A percentile compares a stretch with the other conserved stretches of the same genome.
Conservation (phyloP, 1,140 invertebrate genomes). For the Ctenoplectra terminalis region DNA sequence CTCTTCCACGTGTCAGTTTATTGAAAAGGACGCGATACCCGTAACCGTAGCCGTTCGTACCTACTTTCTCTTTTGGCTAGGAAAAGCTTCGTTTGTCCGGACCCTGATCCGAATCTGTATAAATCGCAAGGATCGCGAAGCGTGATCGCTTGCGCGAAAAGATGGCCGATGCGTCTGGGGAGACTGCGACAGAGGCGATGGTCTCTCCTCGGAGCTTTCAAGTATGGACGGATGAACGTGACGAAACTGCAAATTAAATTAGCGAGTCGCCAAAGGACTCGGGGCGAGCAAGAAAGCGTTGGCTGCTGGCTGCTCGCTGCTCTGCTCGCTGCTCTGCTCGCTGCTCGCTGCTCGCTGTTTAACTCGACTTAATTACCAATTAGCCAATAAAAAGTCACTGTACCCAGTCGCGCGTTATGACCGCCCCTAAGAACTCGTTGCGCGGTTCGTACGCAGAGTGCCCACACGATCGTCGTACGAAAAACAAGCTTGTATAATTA, state of each 20-base stretch:
- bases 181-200: background rate
- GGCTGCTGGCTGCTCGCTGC: slow-evolving; percentile 76
- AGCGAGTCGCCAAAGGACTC: slow-evolving; percentile 74
- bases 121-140: too few relatives aligned
- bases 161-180: background rate
- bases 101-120: background rate
- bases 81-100: background rate
- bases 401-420: slow-evolving; percentile 70
- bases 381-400: slow-evolving; percentile 79
- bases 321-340: too few relatives aligned
- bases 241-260: slow-evolving; percentile 82
- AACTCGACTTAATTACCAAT: slow-evolving; percentile 81
- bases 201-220: background rate
- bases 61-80: slow-evolving; percentile 29
- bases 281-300: slow-evolving; percentile 75
- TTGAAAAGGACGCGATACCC: too few relatives aligned
- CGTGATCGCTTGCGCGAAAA: background rate
- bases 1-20: slow-evolving; percentile 3
- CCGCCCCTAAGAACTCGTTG: slow-evolving; percentile 59
- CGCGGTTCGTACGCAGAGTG: slow-evolving; percentile 50
- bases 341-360: slow-evolving; percentile 77
- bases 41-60: too few relatives aligned
- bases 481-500: slow-evolving; percentile 79
- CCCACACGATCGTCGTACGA: slow-evolving; percentile 68
- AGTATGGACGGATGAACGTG: slow-evolving; percentile 67